Percentiles rank a stretch among this genome's conserved stretches.
Conservation (phyloP, 35 echinoderm and acorn worm genomes). For the Diadema setosum region DNA sequence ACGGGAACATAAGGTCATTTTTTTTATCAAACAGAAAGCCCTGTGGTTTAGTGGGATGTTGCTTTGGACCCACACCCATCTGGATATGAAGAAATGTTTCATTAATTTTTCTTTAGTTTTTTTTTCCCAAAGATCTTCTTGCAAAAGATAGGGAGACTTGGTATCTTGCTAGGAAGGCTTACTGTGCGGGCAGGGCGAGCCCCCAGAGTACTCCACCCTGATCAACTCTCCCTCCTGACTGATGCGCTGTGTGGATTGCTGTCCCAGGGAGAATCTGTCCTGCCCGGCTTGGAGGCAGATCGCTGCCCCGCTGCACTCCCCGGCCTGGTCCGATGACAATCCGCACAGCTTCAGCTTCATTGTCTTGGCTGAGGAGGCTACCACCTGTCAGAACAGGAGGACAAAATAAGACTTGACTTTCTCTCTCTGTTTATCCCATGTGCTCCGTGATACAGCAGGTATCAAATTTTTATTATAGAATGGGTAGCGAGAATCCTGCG, state of each 20-base stretch:
- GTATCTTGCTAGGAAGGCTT: background rate
- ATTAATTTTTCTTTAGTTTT: too few species aligned
- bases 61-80: too few species aligned
- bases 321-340: background rate
- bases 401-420: too few species aligned
- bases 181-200: slow-evolving; percentile 20
- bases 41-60: too few species aligned
- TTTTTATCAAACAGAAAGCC: too few species aligned
- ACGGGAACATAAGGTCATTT: too few species aligned
- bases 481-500: too few species aligned
- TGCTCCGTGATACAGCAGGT: too few species aligned
- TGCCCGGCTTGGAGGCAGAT: slow-evolving; percentile 40
- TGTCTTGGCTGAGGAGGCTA: background rate
- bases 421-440: too few species aligned
- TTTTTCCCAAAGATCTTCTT: background rate
- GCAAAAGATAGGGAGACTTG: background rate
- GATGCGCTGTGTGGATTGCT: slow-evolving; percentile 41
- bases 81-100: too few species aligned
- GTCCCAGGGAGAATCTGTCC: slow-evolving; percentile 32
- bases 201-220: slow-evolving; percentile 61
- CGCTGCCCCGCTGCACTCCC: slow-evolving; percentile 47
- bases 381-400: slow-evolving; percentile 1
- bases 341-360: slow-evolving; percentile 60
- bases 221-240: slow-evolving; percentile 46
- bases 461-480: too few species aligned